phyloP scores from a whole-genome alignment of 2,888 invertebrate species.

The Plagiodera versicolora region DNA sequence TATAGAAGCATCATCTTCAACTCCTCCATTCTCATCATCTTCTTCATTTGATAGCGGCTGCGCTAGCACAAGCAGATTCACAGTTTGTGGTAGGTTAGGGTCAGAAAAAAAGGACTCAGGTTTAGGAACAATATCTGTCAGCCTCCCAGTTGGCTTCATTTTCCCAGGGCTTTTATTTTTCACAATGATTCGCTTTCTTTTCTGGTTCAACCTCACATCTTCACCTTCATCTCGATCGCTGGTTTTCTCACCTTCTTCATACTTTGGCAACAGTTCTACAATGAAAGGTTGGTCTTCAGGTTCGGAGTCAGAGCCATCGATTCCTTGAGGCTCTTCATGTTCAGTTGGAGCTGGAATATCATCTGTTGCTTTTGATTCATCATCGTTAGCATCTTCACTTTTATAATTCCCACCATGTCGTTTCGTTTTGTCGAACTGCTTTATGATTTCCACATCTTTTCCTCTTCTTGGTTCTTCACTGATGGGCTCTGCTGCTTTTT shows the following conservation, averaged over 20 bases:
- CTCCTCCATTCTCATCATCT: slow-evolving; percentile 23
- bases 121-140: slow-evolving; percentile 43
- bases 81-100: slow-evolving; percentile 40
- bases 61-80: slow-evolving; percentile 42
- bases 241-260: slow-evolving; percentile 10
- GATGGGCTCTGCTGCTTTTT: not conserved
- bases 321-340: not conserved
- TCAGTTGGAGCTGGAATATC: slow-evolving; percentile 29
- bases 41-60: slow-evolving; percentile 20
- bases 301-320: not conserved
- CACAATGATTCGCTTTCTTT: not conserved
- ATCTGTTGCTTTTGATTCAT: slow-evolving; percentile 33
- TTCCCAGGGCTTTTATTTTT: not conserved
- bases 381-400: slow-evolving; percentile 30
- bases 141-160: slow-evolving; percentile 20
- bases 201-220: no score
- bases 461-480: slow-evolving; percentile 8
- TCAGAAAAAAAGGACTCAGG: slow-evolving; percentile 45
- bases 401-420: slow-evolving; percentile 39
- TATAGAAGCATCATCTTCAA: slow-evolving; percentile 12
- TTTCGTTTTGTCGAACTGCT: slow-evolving; percentile 29
- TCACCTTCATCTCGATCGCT: not conserved
- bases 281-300: slow-evolving; percentile 4
- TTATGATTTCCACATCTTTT: slow-evolving; percentile 30
- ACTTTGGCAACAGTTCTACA: slow-evolving; percentile 16